Evolutionary conservation across 2,888 invertebrate species (phyloP).

Genomic region (Chironomus riparius): DNA sequence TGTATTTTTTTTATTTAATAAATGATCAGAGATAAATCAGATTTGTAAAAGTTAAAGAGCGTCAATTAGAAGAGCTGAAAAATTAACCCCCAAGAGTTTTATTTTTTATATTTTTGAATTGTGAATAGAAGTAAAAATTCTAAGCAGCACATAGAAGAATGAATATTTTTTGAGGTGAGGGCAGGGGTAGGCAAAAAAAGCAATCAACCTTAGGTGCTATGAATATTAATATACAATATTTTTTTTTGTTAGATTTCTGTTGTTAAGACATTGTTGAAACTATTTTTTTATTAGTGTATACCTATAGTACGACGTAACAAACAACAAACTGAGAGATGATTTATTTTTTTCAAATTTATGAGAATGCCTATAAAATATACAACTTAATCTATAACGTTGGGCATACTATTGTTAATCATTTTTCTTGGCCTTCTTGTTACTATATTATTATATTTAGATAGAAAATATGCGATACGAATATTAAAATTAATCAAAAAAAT

Average conservation of each 20-base stretch:
- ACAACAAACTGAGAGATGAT: background rate
- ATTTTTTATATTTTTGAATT: background rate
- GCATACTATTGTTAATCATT: background rate
- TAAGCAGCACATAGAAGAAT: no score
- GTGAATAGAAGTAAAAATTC: background rate
- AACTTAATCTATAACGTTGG: no score
- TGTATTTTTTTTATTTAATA: background rate
- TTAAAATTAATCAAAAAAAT: no score
- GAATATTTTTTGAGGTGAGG: background rate
- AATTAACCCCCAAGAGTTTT: background rate
- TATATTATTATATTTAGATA: no score
- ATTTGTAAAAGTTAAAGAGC: constrained; percentile 10
- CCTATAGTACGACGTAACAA: background rate
- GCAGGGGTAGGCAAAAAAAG: background rate
- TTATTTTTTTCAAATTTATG: background rate
- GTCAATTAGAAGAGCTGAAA: constrained; percentile 3
- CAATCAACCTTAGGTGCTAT: background rate
- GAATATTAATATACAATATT: background rate
- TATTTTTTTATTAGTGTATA: background rate
- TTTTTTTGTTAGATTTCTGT: background rate
- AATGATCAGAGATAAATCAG: constrained; percentile 21
- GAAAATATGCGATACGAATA: no score
- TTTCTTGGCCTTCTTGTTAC: background rate
- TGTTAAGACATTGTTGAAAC: background rate
- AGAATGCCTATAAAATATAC: background rate